Evolutionary conservation across 2,113 vertebrate species (phyloP).

Genomic region (Mustelus asterias): DNA sequence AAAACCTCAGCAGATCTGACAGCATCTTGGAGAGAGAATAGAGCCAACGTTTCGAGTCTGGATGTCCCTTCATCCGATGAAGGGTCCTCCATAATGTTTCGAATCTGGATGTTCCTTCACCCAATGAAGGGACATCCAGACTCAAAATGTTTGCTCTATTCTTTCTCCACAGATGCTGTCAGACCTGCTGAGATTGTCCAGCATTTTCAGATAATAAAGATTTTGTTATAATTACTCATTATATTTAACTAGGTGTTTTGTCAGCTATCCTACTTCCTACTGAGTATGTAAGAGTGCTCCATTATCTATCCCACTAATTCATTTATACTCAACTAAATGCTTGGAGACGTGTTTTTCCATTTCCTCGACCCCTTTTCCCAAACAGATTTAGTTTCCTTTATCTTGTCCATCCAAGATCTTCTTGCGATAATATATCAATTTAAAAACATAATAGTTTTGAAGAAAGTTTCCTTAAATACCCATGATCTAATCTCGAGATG

Average conservation of each 20-base stretch:
- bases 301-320: neutral
- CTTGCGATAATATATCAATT: neutral
- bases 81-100: too few species aligned
- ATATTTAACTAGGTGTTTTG: neutral
- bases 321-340: neutral
- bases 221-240: neutral
- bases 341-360: neutral
- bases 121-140: too few species aligned
- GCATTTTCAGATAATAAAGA: too few species aligned
- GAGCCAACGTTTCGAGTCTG: too few species aligned
- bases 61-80: too few species aligned
- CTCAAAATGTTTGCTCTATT: too few species aligned
- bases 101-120: too few species aligned
- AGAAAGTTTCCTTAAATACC: neutral
- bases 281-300: neutral
- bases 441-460: neutral
- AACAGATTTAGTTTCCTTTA: neutral
- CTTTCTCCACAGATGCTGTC: too few species aligned
- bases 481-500: neutral
- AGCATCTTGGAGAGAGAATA: too few species aligned
- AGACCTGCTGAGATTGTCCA: too few species aligned
- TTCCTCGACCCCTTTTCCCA: too few species aligned
- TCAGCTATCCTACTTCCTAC: neutral
- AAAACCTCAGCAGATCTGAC: too few species aligned
- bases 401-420: neutral